These are phyloP conservation scores for Buteo buteo DNA, from an alignment of 2,113 vertebrate species.

Conservation along the genomic window DNA sequence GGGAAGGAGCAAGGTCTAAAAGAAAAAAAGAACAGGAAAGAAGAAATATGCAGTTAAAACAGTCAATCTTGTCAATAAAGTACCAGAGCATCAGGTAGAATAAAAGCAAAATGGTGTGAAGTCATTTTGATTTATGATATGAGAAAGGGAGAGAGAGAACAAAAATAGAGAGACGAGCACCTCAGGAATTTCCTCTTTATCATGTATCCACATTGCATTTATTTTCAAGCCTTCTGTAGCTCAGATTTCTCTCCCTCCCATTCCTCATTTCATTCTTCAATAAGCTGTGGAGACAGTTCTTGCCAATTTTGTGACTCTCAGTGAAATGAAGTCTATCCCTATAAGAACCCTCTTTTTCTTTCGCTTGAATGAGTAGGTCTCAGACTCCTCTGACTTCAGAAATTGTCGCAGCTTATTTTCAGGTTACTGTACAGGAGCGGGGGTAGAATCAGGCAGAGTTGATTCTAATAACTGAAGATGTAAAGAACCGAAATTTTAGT, in stretches of 20 bases:
- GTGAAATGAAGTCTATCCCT: background rate
- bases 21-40: background rate
- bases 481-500: background rate
- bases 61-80: background rate
- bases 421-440: background rate
- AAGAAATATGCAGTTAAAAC: background rate
- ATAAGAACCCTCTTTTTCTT: background rate
- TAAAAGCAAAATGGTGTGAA: background rate
- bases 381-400: background rate
- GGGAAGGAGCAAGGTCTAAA: background rate
- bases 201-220: background rate
- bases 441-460: background rate
- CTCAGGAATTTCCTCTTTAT: background rate
- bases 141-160: background rate
- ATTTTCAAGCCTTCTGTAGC: background rate
- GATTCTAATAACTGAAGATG: background rate
- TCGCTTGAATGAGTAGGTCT: background rate
- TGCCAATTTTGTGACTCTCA: background rate
- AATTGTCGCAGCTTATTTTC: background rate
- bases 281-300: background rate
- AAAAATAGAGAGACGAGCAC: background rate
- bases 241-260: background rate
- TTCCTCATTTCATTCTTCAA: constrained; percentile 24
- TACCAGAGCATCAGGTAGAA: background rate
- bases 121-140: constrained; percentile 1